Evolutionary conservation across 2,797 vertebrate genomes (phyloP).

Genomic region (Prionace glauca): DNA sequence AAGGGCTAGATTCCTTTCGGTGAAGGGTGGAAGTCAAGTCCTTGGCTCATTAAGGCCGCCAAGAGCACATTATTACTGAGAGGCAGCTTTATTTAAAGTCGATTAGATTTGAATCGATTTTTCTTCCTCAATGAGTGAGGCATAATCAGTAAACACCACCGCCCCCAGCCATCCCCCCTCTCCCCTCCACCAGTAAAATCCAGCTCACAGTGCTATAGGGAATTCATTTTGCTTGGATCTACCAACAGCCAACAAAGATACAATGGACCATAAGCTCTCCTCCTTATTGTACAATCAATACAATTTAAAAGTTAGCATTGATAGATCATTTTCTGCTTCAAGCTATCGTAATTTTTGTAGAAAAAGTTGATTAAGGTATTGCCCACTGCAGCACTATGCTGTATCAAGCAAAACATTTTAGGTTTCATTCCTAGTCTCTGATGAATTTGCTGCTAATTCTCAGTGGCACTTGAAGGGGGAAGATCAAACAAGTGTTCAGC

Average conservation of each 20-base stretch:
- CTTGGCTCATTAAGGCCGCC: too few relatives aligned
- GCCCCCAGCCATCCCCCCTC: too few relatives aligned
- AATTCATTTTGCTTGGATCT: background rate
- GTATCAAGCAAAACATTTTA: background rate
- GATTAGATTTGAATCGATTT: too few relatives aligned
- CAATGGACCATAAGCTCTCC: background rate
- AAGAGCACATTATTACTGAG: too few relatives aligned
- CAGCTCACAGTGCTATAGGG: too few relatives aligned
- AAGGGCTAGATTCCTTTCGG: too few relatives aligned
- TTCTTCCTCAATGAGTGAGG: too few relatives aligned
- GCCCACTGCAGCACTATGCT: background rate
- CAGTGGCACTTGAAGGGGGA: background rate
- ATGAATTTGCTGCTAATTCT: background rate
- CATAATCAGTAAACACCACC: too few relatives aligned
- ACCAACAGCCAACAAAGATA: background rate
- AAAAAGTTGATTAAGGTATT: background rate
- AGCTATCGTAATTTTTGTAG: background rate
- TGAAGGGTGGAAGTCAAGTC: too few relatives aligned
- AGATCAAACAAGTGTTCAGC: background rate
- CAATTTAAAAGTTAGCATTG: background rate
- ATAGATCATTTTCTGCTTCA: background rate
- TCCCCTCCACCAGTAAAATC: too few relatives aligned
- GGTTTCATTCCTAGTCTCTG: background rate
- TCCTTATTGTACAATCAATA: background rate
- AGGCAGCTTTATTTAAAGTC: too few relatives aligned